These are phyloP conservation scores for Stegastes partitus DNA, from an alignment of 2,113 vertebrate genomes.

Conservation along the genomic window DNA sequence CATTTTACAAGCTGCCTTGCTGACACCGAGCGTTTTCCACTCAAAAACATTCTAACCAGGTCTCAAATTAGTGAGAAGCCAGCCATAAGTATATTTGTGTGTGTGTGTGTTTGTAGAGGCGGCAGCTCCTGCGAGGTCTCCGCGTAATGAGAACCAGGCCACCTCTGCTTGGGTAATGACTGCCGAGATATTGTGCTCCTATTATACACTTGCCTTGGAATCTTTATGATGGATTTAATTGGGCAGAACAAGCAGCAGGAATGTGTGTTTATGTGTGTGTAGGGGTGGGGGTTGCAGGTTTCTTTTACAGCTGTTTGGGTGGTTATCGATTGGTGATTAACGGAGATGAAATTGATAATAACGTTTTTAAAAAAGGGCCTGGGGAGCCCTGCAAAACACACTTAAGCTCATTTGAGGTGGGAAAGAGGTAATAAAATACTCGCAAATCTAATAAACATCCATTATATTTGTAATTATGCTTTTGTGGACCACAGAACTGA, in stretches of 20 bases:
- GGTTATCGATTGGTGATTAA: constrained; percentile 70
- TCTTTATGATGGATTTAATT: constrained; percentile 77
- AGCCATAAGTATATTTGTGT: constrained; percentile 38
- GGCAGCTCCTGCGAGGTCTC: constrained; percentile 50
- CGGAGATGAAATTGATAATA: constrained; percentile 34
- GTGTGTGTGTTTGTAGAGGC: constrained; percentile 21
- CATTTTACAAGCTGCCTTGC: constrained; percentile 69
- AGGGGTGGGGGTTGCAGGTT: not conserved
- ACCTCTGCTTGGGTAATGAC: constrained; percentile 66
- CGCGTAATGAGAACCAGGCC: constrained; percentile 76
- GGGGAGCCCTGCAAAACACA: constrained; percentile 24
- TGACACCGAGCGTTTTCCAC: constrained; percentile 69
- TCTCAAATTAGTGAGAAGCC: constrained; percentile 71
- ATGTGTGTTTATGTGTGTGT: constrained; percentile 5
- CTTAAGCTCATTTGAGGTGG: not conserved
- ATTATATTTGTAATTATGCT: not conserved
- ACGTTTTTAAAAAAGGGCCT: constrained; percentile 33
- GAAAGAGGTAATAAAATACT: constrained; percentile 30
- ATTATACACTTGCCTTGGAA: constrained; percentile 71
- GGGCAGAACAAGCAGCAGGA: constrained; percentile 46
- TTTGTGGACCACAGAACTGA: too few species aligned
- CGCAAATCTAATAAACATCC: constrained; percentile 7
- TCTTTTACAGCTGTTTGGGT: constrained; percentile 43
- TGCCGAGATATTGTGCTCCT: constrained; percentile 63
- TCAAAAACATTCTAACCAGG: constrained; percentile 69